phyloP scores from a whole-genome alignment of 2,113 vertebrate species.

The Psittacus erithacus region DNA sequence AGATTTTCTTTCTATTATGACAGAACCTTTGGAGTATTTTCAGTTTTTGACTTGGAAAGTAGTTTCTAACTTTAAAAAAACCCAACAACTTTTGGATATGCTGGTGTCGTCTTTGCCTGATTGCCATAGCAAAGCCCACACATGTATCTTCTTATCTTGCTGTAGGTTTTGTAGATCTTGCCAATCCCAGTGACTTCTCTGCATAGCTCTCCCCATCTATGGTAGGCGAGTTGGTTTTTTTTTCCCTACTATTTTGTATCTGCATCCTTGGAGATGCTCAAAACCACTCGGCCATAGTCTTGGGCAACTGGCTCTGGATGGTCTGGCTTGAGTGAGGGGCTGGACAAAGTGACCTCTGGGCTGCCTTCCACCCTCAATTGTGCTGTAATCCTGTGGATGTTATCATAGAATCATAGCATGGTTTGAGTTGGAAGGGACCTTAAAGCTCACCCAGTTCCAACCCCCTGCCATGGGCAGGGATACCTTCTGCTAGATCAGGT shows the following conservation, averaged over 20 bases:
- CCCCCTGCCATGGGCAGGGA: background rate
- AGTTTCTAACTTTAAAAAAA: background rate
- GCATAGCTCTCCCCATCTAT: background rate
- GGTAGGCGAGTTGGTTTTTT: background rate
- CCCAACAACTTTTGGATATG: background rate
- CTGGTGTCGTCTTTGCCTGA: background rate
- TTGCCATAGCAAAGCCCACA: background rate
- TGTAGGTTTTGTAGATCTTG: background rate
- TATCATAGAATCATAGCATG: background rate
- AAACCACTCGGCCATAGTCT: background rate
- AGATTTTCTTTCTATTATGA: background rate
- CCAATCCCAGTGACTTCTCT: background rate
- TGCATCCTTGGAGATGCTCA: background rate
- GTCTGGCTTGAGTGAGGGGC: background rate
- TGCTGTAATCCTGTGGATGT: background rate
- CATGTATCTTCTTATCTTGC: background rate
- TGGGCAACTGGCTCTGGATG: background rate
- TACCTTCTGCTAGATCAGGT: background rate
- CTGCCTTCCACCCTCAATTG: background rate
- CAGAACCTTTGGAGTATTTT: background rate
- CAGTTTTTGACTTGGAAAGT: background rate
- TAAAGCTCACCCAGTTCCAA: background rate
- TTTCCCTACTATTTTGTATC: rapidly evolving
- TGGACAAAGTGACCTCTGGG: background rate
- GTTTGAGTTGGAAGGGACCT: background rate